Evolutionary conservation across 1,140 invertebrate genomes (phyloP).

Genomic region (Orchestia grillus): DNA sequence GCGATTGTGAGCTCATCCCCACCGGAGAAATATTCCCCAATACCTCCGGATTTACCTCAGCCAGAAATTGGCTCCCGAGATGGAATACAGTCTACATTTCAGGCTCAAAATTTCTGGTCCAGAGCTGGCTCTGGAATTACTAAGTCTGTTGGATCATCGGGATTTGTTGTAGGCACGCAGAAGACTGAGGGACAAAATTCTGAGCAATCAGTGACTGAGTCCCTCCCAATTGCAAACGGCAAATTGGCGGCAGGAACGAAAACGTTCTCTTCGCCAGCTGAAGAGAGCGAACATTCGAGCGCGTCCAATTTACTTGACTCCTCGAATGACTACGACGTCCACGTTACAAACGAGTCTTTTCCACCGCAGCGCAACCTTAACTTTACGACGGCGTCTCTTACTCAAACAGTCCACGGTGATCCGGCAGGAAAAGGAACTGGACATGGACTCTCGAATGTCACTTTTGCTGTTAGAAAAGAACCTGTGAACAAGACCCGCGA

Average conservation of each 20-base stretch:
- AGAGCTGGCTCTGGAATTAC: background rate
- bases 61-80: background rate
- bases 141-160: background rate
- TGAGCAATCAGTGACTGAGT: background rate
- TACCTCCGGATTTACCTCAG: background rate
- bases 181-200: conserved; percentile 14
- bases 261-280: background rate
- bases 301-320: background rate
- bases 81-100: conserved; percentile 4
- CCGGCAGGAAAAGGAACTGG: background rate
- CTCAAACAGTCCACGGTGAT: background rate
- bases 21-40: conserved; percentile 14
- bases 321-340: background rate
- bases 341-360: background rate
- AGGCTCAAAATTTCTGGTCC: background rate
- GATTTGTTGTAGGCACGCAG: background rate
- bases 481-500: background rate
- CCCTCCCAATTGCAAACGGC: background rate
- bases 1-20: conserved; percentile 34
- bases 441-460: background rate
- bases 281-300: background rate
- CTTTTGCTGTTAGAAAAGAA: background rate
- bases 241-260: background rate
- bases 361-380: background rate
- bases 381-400: background rate